Conservation (phyloP, 2,797 vertebrate genomes). For the Chelon auratus region DNA sequence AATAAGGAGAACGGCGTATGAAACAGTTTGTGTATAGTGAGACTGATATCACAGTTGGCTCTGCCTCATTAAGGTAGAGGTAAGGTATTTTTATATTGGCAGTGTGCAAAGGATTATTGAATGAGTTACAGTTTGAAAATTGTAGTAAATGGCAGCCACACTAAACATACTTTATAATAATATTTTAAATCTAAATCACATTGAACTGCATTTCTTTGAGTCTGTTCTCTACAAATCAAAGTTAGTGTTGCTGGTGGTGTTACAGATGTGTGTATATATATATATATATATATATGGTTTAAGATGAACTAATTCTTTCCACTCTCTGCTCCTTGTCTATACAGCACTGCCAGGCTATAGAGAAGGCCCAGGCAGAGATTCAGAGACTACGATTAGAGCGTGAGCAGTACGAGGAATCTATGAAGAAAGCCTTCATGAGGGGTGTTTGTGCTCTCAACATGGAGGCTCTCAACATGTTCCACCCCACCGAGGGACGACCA, state of each 20-base stretch:
- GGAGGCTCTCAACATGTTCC: constrained; percentile 96
- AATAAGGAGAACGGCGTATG: constrained; percentile 35
- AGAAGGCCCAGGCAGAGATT: constrained; percentile 89
- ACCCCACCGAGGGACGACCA: constrained; percentile 81
- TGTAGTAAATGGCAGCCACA: constrained; percentile 12
- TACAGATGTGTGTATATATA: not conserved
- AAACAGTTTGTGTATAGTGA: not conserved
- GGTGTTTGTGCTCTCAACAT: constrained; percentile 97
- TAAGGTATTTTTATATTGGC: too few species aligned
- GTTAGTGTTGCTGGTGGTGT: constrained; percentile 1
- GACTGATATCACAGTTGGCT: constrained; percentile 6
- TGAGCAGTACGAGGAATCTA: constrained; percentile 92
- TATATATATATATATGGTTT: not conserved
- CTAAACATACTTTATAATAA: not conserved
- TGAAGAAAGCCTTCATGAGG: constrained; percentile 99
- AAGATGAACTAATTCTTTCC: not conserved
- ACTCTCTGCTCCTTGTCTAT: constrained; percentile 18
- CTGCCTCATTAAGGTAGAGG: not conserved
- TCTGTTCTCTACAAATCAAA: not conserved
- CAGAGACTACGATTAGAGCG: constrained; percentile 88
- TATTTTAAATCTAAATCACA: not conserved
- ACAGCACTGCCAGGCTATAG: constrained; percentile 87
- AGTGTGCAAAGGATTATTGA: not conserved
- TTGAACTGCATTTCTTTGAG: not conserved
- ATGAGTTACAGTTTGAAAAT: constrained; percentile 24